Base-by-base conservation (phyloP, 2,113 vertebrate species). In the Hippocampus comes region DNA sequence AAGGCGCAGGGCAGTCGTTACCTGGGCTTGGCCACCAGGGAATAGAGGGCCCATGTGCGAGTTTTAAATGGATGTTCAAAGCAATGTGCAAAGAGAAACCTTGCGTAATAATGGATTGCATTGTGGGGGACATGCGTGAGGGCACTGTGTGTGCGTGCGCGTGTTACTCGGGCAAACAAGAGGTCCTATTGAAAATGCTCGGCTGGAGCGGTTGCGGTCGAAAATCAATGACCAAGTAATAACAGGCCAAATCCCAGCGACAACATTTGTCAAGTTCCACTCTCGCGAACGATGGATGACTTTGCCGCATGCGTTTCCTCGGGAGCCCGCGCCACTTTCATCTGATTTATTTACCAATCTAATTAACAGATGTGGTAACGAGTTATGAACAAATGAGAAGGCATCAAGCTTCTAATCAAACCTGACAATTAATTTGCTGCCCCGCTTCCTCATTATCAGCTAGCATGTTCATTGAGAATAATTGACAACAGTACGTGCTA, bases 331-430 rank as follows among this genome's bases (percentile, higher is more conserved):
- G 42, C 76, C 83, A 79, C 84, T 88, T 90, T 88, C 87, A 86
- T 91, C 82, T 79, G 82, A 91, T 91, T 90, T 88, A 86, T 91
- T 87, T 87, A 88, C 34, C 82, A 82, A 86, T 86, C 84, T 90
- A 87, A 94, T 93, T 92, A 94, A 93, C 93, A 94, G 90, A 90
- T 92, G 92, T 90, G 83, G 86, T 89, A 92, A 93, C 68, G 86
- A 90, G 86, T 91, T 92, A 91, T 90, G 89, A 90, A 90, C 87
- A 92, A 94, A 93, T 90, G 89, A 92, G 91, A 93, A 93, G 90
- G 90, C 87, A 94, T 93, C 91, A 90, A 87, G 74, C 75, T 79
- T 56, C 87, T 92, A 91, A 94, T 93, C 88, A 89, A 91, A 93
- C 85, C 82, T 89, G 93, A 92, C 92, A 82, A 91, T 93, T 91